phyloP scores from a whole-genome alignment of 2,113 vertebrate genomes.

The Brienomyrus longianalis region DNA sequence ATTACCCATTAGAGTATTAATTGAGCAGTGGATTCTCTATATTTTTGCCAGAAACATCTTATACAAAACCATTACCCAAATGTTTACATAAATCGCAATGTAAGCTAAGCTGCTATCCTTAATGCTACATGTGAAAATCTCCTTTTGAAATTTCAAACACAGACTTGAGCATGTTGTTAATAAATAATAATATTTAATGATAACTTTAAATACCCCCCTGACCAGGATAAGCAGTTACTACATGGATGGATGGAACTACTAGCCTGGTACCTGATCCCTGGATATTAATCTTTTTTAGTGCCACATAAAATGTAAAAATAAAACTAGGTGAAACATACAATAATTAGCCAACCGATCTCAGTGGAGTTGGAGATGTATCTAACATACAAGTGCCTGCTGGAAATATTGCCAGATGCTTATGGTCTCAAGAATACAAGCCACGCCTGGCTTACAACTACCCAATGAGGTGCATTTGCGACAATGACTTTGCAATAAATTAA shows the following conservation, averaged over 20 bases:
- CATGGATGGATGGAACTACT: not conserved
- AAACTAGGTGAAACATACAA: not conserved
- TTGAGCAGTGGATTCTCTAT: not conserved
- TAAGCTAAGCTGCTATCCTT: not conserved
- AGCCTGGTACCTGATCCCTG: not conserved
- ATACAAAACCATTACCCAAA: not conserved
- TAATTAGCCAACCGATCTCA: not conserved
- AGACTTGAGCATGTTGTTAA: not conserved
- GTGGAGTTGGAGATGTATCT: not conserved
- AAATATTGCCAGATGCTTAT: not conserved
- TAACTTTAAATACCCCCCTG: not conserved
- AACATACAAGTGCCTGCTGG: not conserved
- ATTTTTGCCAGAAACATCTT: not conserved
- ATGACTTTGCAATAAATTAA: not conserved
- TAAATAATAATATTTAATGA: not conserved
- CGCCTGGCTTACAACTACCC: not conserved
- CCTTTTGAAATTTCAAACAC: not conserved
- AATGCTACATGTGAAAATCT: not conserved
- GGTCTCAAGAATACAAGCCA: not conserved
- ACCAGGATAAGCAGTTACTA: not conserved
- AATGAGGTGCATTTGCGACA: not conserved
- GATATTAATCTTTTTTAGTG: not conserved
- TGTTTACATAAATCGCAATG: not conserved
- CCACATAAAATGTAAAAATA: not conserved
- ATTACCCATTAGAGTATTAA: not conserved